phyloP scores from a whole-genome alignment of 53 echinoderm and acorn worm genomes.

The Apostichopus leukothele region DNA sequence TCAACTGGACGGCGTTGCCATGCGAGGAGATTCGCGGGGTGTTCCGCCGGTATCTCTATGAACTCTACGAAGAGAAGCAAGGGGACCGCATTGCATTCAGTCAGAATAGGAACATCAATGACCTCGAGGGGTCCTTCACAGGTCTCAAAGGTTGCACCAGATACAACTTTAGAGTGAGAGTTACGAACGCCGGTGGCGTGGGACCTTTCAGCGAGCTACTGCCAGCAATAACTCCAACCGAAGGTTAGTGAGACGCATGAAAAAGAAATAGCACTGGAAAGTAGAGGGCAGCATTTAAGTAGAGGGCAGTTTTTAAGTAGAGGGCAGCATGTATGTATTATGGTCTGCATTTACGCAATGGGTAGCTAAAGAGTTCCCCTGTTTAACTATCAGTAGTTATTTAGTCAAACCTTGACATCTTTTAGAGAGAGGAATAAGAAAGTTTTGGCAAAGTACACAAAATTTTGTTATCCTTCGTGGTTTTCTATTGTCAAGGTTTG shows the following conservation, averaged over 20 bases:
- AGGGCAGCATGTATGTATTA: too few species aligned
- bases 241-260: not conserved
- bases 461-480: too few species aligned
- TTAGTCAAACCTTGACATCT: too few species aligned
- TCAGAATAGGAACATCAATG: not conserved
- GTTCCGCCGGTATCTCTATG: constrained; percentile 13
- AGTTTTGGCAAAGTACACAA: too few species aligned
- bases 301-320: too few species aligned
- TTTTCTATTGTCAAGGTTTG: too few species aligned
- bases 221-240: constrained; percentile 13
- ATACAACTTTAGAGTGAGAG: constrained; percentile 24
- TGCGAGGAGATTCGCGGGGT: constrained; percentile 14
- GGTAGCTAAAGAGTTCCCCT: too few species aligned
- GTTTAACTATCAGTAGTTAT: too few species aligned
- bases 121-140: not conserved
- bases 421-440: too few species aligned
- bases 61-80: not conserved
- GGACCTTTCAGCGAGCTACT: constrained; percentile 32
- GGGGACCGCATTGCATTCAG: not conserved
- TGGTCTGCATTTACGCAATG: too few species aligned
- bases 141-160: constrained; percentile 17
- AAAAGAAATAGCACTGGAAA: too few species aligned
- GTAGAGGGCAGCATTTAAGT: too few species aligned
- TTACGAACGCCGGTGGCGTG: not conserved
- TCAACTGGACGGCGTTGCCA: constrained; percentile 27